These are phyloP conservation scores for Phrixothrix hirtus DNA, from an alignment of 2,888 invertebrate genomes.

Conservation along the genomic window DNA sequence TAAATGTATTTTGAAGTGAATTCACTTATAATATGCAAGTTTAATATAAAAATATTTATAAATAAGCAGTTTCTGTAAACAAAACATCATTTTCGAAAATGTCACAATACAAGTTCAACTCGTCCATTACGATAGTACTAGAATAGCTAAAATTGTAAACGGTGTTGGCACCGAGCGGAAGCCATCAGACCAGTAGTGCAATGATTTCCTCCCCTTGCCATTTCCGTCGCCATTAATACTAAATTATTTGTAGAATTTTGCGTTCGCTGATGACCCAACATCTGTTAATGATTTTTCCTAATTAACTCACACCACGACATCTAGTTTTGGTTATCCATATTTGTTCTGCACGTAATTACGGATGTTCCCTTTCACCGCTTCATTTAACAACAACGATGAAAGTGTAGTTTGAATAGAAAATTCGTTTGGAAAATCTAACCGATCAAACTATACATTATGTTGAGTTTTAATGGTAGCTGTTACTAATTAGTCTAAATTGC, in stretches of 20 bases:
- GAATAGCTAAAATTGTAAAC: conserved; percentile 40
- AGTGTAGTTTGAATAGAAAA: background rate
- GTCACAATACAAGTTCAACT: conserved; percentile 6
- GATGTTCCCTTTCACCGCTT: conserved; percentile 3
- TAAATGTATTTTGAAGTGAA: too few species aligned
- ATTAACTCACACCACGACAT: conserved; percentile 50
- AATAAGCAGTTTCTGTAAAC: too few species aligned
- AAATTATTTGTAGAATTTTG: conserved; percentile 57
- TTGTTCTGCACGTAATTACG: conserved; percentile 17
- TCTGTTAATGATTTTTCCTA: conserved; percentile 59
- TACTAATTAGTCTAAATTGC: conserved; percentile 13
- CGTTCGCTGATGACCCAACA: conserved; percentile 50
- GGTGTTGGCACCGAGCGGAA: conserved; percentile 42
- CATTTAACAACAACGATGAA: background rate
- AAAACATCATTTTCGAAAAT: too few species aligned
- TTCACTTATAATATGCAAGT: too few species aligned
- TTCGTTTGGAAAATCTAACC: conserved; percentile 3
- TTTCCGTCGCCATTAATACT: conserved; percentile 55
- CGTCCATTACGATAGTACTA: conserved; percentile 29
- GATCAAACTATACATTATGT: conserved; percentile 23
- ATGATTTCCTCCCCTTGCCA: conserved; percentile 54
- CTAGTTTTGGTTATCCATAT: conserved; percentile 20
- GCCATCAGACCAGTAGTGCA: conserved; percentile 50
- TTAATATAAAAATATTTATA: too few species aligned
- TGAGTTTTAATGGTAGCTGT: conserved; percentile 13